Percentiles rank a stretch among this genome's conserved stretches.
These are phyloP conservation scores for Austrofundulus limnaeus DNA, from an alignment of 2,113 vertebrate species.

Conservation along the genomic window DNA sequence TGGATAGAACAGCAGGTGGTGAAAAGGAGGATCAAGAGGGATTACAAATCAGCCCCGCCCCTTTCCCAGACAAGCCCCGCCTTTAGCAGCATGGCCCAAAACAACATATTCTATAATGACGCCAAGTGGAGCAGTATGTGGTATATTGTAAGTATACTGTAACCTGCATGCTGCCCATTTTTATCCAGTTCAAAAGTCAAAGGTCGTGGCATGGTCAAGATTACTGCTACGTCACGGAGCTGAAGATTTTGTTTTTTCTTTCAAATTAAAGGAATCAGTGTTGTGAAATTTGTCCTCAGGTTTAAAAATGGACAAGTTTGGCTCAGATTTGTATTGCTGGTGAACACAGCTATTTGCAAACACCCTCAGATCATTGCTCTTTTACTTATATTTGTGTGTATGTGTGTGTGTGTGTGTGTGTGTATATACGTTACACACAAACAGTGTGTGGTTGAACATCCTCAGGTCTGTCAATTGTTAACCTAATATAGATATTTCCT, in stretches of 20 bases:
- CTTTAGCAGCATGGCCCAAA: conserved; percentile 79
- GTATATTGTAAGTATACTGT: conserved; percentile 91
- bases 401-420: not conserved
- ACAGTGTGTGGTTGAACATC: conserved; percentile 29
- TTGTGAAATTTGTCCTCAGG: not conserved
- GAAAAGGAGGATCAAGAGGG: conserved; percentile 93
- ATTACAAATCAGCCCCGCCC: conserved; percentile 86
- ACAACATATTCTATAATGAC: conserved; percentile 94
- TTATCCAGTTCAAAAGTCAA: conserved; percentile 45
- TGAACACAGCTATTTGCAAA: conserved; percentile 33
- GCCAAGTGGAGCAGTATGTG: conserved; percentile 99
- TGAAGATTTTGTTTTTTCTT: conserved; percentile 28
- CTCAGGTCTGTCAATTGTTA: conserved; percentile 66
- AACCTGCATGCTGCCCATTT: conserved; percentile 8
- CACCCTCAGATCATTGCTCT: conserved; percentile 51
- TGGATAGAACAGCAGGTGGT: conserved; percentile 99
- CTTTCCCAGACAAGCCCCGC: conserved; percentile 78
- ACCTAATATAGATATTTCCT: conserved; percentile 61
- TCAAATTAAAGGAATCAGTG: conserved; percentile 5
- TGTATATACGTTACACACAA: conserved; percentile 1
- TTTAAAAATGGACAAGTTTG: not conserved
- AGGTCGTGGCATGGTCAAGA: conserved; percentile 39
- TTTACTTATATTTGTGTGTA: conserved; percentile 12
- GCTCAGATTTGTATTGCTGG: conserved; percentile 5
- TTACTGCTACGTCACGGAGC: conserved; percentile 41